A percentile compares a stretch with the other conserved stretches of the same genome.
These are phyloP conservation scores for Stegodyphus dumicola DNA, from an alignment of 1,140 invertebrate species.

Conservation along the genomic window DNA sequence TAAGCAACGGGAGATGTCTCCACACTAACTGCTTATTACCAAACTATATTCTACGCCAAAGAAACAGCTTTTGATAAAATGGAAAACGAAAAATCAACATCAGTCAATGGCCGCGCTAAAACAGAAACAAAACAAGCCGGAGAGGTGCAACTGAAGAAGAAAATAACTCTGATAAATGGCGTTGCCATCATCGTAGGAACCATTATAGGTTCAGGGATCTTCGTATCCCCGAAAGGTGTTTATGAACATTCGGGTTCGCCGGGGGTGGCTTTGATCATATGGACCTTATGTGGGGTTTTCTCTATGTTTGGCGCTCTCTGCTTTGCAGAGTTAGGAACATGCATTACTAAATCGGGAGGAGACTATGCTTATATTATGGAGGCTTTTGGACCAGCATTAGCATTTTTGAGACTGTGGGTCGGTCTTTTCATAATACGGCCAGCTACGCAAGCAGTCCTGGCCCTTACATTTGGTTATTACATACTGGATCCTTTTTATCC, in stretches of 20 bases:
- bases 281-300: constrained; percentile 88
- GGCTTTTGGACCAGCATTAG: constrained; percentile 88
- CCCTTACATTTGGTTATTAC: constrained; percentile 95
- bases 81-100: constrained; percentile 10
- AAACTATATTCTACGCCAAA: not conserved
- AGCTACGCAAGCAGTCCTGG: constrained; percentile 95
- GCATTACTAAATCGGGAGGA: constrained; percentile 86
- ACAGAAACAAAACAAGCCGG: not conserved
- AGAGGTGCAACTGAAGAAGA: constrained; percentile 76
- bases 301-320: constrained; percentile 93
- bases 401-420: constrained; percentile 96
- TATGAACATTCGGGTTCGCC: constrained; percentile 87
- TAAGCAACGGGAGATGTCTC: not conserved
- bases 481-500: constrained; percentile 91
- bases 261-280: constrained; percentile 89
- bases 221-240: constrained; percentile 95
- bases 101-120: not conserved
- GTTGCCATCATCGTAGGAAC: constrained; percentile 92
- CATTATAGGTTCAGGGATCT: constrained; percentile 92
- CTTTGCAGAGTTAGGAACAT: constrained; percentile 95
- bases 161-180: constrained; percentile 88
- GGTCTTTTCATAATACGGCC: constrained; percentile 89
- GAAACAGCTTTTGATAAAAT: not conserved
- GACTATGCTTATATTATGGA: constrained; percentile 97
- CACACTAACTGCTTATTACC: not conserved